Conservation (phyloP, 2,797 vertebrate genomes). For the Lates japonicus region DNA sequence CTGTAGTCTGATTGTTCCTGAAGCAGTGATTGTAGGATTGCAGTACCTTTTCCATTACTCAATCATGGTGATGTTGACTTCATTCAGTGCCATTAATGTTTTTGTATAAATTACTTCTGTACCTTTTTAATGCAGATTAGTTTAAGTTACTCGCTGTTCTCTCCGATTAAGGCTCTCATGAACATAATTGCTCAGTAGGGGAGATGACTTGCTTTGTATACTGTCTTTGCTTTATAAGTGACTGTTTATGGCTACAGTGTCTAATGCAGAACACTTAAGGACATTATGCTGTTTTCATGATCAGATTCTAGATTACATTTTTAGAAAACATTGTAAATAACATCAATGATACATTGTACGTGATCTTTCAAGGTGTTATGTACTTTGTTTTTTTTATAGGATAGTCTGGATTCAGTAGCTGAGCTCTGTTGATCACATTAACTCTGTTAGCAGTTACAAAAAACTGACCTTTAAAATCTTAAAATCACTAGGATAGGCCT, state of each 20-base stretch:
- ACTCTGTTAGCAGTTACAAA: conserved; percentile 53
- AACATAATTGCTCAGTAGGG: conserved; percentile 62
- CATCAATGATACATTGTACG: conserved; percentile 72
- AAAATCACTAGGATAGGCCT: conserved; percentile 36
- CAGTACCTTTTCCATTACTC: conserved; percentile 88
- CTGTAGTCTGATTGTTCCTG: conserved; percentile 92
- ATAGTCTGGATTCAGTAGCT: conserved; percentile 72
- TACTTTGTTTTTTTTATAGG: conserved; percentile 76
- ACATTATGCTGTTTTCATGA: conserved; percentile 70
- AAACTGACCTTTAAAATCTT: conserved; percentile 44
- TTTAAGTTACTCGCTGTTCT: conserved; percentile 58
- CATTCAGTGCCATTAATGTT: conserved; percentile 94
- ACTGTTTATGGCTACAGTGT: conserved; percentile 70
- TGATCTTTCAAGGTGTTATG: conserved; percentile 79
- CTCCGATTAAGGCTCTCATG: conserved; percentile 61
- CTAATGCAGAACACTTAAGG: conserved; percentile 66
- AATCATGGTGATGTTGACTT: conserved; percentile 91
- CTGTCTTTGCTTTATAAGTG: conserved; percentile 73
- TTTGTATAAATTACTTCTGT: conserved; percentile 72
- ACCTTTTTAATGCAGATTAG: conserved; percentile 66
- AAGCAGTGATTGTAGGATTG: conserved; percentile 96
- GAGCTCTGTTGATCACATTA: conserved; percentile 69
- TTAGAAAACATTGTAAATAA: conserved; percentile 83
- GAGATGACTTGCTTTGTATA: conserved; percentile 56
- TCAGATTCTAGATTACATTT: conserved; percentile 70